Evolutionary conservation across 1,140 invertebrate genomes (phyloP).

Genomic region (Liolophura sinensis): DNA sequence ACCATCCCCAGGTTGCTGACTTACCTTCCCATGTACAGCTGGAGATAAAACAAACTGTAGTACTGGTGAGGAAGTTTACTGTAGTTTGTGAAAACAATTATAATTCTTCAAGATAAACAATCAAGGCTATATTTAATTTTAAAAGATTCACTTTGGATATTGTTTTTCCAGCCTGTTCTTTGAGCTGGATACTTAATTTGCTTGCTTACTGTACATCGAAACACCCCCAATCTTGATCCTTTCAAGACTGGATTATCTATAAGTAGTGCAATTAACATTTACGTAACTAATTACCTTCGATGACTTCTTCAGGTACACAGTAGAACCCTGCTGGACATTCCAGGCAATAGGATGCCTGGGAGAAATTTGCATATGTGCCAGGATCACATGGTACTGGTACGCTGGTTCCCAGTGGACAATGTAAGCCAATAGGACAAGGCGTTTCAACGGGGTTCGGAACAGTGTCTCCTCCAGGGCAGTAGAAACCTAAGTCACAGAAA

Average conservation of each 20-base stretch:
- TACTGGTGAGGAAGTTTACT: too few relatives aligned
- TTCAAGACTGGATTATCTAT: too few relatives aligned
- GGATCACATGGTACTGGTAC: constrained; percentile 41
- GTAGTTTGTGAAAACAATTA: too few relatives aligned
- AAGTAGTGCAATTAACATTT: neutral
- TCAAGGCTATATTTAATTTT: too few relatives aligned
- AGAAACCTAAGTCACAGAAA: constrained; percentile 49
- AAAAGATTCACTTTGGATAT: too few relatives aligned
- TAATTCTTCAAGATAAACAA: too few relatives aligned
- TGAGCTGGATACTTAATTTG: too few relatives aligned
- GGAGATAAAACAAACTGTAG: too few relatives aligned
- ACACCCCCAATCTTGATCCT: too few relatives aligned
- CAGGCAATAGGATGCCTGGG: constrained; percentile 36
- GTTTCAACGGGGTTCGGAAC: constrained; percentile 42
- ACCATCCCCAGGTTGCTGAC: neutral
- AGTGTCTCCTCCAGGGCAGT: constrained; percentile 44
- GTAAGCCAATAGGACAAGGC: constrained; percentile 48
- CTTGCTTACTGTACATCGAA: too few relatives aligned
- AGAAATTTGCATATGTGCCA: constrained; percentile 47
- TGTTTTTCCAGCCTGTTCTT: too few relatives aligned
- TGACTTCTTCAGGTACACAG: constrained; percentile 54
- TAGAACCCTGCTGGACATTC: constrained; percentile 49
- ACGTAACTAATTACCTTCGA: constrained; percentile 29
- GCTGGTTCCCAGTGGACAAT: constrained; percentile 45
- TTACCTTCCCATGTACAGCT: too few relatives aligned